Evolutionary conservation across 2,888 invertebrate species (phyloP).

Genomic region (Gortyna flavago): DNA sequence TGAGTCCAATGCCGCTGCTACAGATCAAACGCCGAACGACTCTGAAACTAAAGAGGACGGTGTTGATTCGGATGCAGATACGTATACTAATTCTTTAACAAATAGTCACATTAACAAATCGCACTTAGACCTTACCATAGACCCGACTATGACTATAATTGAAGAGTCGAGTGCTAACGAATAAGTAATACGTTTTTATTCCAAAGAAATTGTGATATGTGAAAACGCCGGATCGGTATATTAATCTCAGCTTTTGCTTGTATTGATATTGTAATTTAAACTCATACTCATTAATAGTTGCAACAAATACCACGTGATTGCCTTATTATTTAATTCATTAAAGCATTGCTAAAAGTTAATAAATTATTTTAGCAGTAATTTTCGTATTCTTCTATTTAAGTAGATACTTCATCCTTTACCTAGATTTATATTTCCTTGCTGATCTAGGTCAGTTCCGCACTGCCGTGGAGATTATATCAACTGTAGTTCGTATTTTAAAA

Average conservation of each 20-base stretch:
- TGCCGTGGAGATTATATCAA: background rate
- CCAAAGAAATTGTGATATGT: slow-evolving; percentile 89
- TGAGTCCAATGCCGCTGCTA: slow-evolving; percentile 63
- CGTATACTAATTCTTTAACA: slow-evolving; percentile 63
- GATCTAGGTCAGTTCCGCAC: slow-evolving; percentile 4
- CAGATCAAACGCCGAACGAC: slow-evolving; percentile 65
- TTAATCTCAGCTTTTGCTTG: slow-evolving; percentile 88
- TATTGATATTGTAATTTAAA: slow-evolving; percentile 84
- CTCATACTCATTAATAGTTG: slow-evolving; percentile 84
- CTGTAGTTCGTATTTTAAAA: slow-evolving; percentile 6
- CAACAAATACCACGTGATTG: slow-evolving; percentile 88
- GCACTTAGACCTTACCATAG: slow-evolving; percentile 67
- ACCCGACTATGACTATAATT: slow-evolving; percentile 62
- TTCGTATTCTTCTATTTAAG: slow-evolving; percentile 66
- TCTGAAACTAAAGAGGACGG: slow-evolving; percentile 69
- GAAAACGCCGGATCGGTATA: slow-evolving; percentile 83
- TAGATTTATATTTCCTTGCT: slow-evolving; percentile 3
- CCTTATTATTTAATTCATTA: slow-evolving; percentile 88
- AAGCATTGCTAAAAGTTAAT: slow-evolving; percentile 87
- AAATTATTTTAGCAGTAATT: slow-evolving; percentile 87
- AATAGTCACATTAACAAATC: slow-evolving; percentile 68
- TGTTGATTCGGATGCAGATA: slow-evolving; percentile 66
- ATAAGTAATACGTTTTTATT: slow-evolving; percentile 79
- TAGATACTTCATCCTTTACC: slow-evolving; percentile 15
- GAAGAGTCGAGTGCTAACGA: slow-evolving; percentile 71